A percentile compares a stretch with the other conserved stretches of the same genome.
Evolutionary conservation across 2,888 invertebrate genomes (phyloP).

Genomic region (Lasioglossum figueresi): DNA sequence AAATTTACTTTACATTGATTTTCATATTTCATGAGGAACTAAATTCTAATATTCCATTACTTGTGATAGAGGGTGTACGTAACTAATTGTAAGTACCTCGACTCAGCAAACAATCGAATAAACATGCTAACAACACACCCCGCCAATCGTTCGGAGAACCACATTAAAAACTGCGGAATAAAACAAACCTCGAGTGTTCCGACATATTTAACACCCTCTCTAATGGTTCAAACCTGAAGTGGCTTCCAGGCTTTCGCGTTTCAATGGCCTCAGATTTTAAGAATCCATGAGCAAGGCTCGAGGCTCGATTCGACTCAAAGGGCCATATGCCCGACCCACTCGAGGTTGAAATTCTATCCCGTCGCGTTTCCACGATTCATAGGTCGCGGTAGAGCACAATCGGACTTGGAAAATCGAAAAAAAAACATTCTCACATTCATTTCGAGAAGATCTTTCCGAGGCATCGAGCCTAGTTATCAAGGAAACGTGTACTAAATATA

Average conservation of each 20-base stretch:
- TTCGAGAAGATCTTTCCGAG: no score
- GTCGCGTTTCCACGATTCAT: constrained; percentile 16
- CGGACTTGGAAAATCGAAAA: constrained; percentile 24
- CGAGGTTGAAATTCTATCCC: constrained; percentile 28
- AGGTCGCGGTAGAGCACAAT: constrained; percentile 8
- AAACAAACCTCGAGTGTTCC: not conserved
- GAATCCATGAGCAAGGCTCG: not conserved
- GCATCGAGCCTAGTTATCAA: no score
- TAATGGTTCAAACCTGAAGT: not conserved
- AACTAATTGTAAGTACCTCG: not conserved
- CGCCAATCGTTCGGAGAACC: not conserved
- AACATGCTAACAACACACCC: not conserved
- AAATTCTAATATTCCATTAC: not conserved
- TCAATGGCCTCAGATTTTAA: constrained; percentile 7
- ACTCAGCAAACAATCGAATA: not conserved
- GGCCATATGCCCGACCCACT: constrained; percentile 41
- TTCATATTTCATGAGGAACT: not conserved
- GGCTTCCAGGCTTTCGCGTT: constrained; percentile 8
- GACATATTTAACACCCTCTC: constrained; percentile 10
- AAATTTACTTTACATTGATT: not conserved
- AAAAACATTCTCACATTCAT: not conserved
- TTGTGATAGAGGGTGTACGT: not conserved
- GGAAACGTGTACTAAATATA: not conserved
- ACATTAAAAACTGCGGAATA: not conserved
- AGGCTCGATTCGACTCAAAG: constrained; percentile 8